Conservation (phyloP, 2,113 vertebrate species). For the Nyctibius bracteatus region DNA sequence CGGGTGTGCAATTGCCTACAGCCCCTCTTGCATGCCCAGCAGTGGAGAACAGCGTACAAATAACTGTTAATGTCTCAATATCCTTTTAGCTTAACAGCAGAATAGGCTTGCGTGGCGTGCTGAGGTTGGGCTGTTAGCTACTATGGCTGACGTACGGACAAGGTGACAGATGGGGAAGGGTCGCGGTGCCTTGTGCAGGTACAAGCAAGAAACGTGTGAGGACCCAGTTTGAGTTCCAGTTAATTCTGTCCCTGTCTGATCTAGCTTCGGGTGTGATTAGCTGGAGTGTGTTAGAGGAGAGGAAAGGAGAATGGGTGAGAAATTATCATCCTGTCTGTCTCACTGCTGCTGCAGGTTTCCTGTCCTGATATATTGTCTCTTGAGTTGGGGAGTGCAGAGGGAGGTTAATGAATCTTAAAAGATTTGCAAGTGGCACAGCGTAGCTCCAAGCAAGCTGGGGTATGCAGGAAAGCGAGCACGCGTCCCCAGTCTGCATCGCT, state of each 20-base stretch:
- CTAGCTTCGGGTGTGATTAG: constrained; percentile 33
- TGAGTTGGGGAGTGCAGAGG: background rate
- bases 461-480: rapidly evolving
- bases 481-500: background rate
- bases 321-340: constrained; percentile 48
- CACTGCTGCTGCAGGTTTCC: background rate
- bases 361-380: constrained; percentile 29
- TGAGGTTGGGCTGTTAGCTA: background rate
- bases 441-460: background rate
- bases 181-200: background rate
- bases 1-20: rapidly evolving
- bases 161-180: constrained; percentile 6
- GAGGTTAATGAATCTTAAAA: constrained; percentile 57
- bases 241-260: constrained; percentile 49
- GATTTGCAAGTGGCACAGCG: background rate
- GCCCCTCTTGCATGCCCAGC: background rate
- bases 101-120: rapidly evolving
- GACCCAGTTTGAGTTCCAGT: background rate
- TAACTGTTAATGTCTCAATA: background rate
- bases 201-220: background rate
- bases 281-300: constrained; percentile 6
- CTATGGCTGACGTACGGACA: background rate
- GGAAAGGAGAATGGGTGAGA: constrained; percentile 14
- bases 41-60: rapidly evolving
- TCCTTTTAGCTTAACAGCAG: background rate